A percentile compares a stretch with the other conserved stretches of the same genome.
phyloP scores from a whole-genome alignment of 2,888 invertebrate genomes.

The Aphidius colemani region DNA sequence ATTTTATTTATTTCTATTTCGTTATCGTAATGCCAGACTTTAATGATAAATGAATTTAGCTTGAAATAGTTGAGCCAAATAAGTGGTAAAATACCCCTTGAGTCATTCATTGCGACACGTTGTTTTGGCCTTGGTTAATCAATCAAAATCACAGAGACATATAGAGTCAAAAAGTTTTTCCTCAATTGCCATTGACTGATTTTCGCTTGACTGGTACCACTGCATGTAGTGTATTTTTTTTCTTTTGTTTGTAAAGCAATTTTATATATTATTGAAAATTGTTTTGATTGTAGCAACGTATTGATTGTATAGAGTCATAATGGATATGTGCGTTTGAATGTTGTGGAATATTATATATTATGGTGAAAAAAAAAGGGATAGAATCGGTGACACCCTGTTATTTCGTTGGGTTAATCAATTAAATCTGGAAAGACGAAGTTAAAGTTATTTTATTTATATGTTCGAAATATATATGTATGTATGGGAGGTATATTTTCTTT shows the following conservation, averaged over 20 bases:
- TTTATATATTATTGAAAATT: neutral
- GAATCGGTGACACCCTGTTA: constrained; percentile 26
- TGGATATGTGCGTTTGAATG: neutral
- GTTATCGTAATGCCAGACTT: constrained; percentile 22
- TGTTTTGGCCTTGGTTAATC: constrained; percentile 25
- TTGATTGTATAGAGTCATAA: neutral
- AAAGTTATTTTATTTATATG: constrained; percentile 31
- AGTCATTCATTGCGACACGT: constrained; percentile 31
- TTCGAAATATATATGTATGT: too few species aligned
- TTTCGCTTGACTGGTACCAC: constrained; percentile 27
- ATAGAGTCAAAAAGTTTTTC: constrained; percentile 24
- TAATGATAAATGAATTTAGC: constrained; percentile 26
- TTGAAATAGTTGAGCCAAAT: constrained; percentile 19
- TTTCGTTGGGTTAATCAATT: constrained; percentile 49
- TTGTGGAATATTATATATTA: too few species aligned
- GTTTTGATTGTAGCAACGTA: too few species aligned
- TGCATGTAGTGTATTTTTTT: constrained; percentile 1
- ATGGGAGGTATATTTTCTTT: too few species aligned
- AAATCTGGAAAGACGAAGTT: constrained; percentile 43
- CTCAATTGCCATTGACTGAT: constrained; percentile 28
- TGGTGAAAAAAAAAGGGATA: too few species aligned
- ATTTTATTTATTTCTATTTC: constrained; percentile 7
- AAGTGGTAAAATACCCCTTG: constrained; percentile 11
- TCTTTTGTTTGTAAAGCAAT: neutral
- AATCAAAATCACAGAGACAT: constrained; percentile 27